Evolutionary conservation across 2,113 vertebrate genomes (phyloP).

Genomic region (human (Homo sapiens)): DNA sequence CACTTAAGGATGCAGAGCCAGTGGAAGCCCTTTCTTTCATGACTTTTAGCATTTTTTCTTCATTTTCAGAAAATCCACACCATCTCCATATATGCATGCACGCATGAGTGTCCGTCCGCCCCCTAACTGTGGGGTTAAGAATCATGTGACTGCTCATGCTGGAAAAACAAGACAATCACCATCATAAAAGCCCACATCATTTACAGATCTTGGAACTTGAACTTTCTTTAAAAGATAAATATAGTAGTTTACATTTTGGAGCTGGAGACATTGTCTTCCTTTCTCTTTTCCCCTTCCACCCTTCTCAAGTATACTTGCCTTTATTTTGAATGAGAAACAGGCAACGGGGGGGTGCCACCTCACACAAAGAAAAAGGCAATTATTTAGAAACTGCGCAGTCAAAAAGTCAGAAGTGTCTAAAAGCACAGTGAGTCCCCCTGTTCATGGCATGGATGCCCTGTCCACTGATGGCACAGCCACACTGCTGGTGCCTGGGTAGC

Average conservation of each 20-base stretch:
- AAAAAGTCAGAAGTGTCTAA: not conserved
- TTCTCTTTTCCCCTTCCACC: slow-evolving; percentile 27
- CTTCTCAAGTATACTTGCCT: slow-evolving; percentile 42
- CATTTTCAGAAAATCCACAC: not conserved
- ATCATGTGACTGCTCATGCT: slow-evolving; percentile 79
- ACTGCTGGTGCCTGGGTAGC: not conserved
- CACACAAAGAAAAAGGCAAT: not conserved
- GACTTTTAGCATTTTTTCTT: not conserved
- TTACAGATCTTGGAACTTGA: slow-evolving; percentile 74
- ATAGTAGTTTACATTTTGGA: slow-evolving; percentile 70
- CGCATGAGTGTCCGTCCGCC: not conserved
- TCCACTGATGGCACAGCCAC: not conserved
- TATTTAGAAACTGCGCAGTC: no score
- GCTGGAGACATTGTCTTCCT: slow-evolving; percentile 69
- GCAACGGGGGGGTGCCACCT: not conserved
- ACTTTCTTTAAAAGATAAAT: slow-evolving; percentile 80
- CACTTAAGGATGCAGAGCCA: not conserved
- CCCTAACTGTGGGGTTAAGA: slow-evolving; percentile 40
- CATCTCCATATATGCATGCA: no score
- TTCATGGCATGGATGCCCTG: not conserved
- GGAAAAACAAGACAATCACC: slow-evolving; percentile 77
- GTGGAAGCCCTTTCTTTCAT: not conserved
- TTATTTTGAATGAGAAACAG: slow-evolving; percentile 59
- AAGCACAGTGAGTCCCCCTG: not conserved
- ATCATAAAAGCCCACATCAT: slow-evolving; percentile 77